Evolutionary conservation across 2,888 invertebrate genomes (phyloP).

Genomic region (Cotesia congregata): DNA sequence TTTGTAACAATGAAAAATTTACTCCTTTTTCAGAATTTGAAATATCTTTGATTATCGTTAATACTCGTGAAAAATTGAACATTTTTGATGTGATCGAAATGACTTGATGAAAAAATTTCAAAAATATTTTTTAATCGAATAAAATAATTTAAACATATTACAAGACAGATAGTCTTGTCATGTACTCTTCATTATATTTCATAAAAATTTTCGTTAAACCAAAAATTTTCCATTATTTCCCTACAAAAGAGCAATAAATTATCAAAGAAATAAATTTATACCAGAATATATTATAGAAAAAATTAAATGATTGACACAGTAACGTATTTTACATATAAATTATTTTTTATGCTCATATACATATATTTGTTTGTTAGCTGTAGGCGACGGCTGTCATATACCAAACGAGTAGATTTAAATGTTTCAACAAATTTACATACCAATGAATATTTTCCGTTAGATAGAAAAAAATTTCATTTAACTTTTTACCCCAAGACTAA

Average conservation of each 20-base stretch:
- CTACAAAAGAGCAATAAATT: background rate
- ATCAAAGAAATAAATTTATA: background rate
- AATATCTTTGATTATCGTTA: too few relatives aligned
- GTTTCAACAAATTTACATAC: conserved; percentile 15
- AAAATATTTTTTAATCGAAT: too few relatives aligned
- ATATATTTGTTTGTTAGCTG: conserved; percentile 3
- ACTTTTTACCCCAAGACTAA: conserved; percentile 13
- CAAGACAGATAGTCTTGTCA: too few relatives aligned
- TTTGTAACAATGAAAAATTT: too few relatives aligned
- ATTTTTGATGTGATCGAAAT: too few relatives aligned
- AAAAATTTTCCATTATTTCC: background rate
- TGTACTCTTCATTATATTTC: too few relatives aligned
- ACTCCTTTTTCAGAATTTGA: too few relatives aligned
- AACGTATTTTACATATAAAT: conserved; percentile 5
- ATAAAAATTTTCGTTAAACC: background rate
- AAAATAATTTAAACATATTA: too few relatives aligned
- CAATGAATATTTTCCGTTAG: conserved; percentile 20
- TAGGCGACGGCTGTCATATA: conserved; percentile 33
- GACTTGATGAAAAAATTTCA: too few relatives aligned
- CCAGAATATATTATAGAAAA: conserved; percentile 1
- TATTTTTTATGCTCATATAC: conserved; percentile 6
- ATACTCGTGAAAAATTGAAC: too few relatives aligned
- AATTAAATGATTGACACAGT: background rate
- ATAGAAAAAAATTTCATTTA: background rate
- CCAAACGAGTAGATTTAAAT: conserved; percentile 27